These are phyloP conservation scores for Tipula lateralis DNA, from an alignment of 2,888 invertebrate genomes.

Conservation along the genomic window DNA sequence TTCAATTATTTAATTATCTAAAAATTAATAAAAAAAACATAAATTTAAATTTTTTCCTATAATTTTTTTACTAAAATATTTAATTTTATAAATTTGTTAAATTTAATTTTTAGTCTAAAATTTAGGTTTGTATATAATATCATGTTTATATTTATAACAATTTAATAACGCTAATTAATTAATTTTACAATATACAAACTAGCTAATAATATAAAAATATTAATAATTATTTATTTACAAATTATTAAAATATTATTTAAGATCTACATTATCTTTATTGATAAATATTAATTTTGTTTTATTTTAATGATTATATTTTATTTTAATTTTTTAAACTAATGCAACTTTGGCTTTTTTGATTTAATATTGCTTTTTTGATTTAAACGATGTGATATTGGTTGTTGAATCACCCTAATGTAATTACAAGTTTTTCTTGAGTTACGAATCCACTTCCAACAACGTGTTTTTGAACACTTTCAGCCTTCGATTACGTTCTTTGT, in stretches of 20 bases:
- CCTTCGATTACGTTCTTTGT: too few relatives aligned
- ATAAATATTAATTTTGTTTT: not conserved
- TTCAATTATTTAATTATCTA: not conserved
- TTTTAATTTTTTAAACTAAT: not conserved
- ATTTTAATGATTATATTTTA: not conserved
- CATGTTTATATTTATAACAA: not conserved
- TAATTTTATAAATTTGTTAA: not conserved
- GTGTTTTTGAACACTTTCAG: too few relatives aligned
- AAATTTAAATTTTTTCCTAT: not conserved
- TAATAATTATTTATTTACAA: not conserved
- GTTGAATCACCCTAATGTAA: too few relatives aligned
- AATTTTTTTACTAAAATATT: not conserved
- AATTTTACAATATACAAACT: not conserved
- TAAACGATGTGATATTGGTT: too few relatives aligned
- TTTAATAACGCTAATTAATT: not conserved
- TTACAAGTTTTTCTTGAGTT: too few relatives aligned
- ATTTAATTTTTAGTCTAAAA: not conserved
- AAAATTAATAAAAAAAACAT: not conserved
- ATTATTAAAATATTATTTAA: not conserved
- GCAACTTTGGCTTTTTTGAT: conserved; percentile 1
- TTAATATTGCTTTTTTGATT: not conserved
- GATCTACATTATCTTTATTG: not conserved
- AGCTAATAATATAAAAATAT: not conserved
- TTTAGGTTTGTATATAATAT: not conserved
- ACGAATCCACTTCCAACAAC: too few relatives aligned